phyloP scores from a whole-genome alignment of 2,113 vertebrate genomes.

The Mirza zaza region DNA sequence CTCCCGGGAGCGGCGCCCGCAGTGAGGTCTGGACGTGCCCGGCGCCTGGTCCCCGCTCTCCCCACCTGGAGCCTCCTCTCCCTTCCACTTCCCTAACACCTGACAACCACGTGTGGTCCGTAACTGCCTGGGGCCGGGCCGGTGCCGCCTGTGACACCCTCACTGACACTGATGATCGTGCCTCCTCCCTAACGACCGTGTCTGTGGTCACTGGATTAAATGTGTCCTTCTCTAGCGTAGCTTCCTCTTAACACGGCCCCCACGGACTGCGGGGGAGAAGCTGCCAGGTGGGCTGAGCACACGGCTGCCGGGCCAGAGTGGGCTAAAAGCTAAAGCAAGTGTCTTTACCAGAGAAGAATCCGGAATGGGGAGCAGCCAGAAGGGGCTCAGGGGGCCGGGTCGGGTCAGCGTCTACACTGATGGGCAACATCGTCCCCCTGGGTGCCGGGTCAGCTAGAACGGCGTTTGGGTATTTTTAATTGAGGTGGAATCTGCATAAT shows the following conservation, averaged over 20 bases:
- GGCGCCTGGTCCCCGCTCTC: neutral
- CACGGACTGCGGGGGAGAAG: too few relatives aligned
- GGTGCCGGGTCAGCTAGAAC: fast-evolving
- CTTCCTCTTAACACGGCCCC: neutral
- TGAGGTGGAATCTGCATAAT: neutral
- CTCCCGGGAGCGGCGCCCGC: conserved; percentile 76
- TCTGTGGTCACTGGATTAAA: too few relatives aligned
- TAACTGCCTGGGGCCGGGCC: fast-evolving
- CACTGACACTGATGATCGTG: too few relatives aligned
- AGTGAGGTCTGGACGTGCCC: neutral
- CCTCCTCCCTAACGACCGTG: too few relatives aligned
- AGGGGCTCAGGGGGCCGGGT: too few relatives aligned
- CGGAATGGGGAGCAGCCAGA: too few relatives aligned
- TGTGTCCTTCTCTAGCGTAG: neutral
- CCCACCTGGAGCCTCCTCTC: fast-evolving
- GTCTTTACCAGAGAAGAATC: neutral
- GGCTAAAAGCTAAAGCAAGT: too few relatives aligned
- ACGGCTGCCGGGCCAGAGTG: neutral
- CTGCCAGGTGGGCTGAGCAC: too few relatives aligned
- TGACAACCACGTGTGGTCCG: fast-evolving
- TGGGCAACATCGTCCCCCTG: fast-evolving
- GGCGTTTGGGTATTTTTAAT: neutral
- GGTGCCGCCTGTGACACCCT: too few relatives aligned
- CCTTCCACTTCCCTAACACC: neutral
- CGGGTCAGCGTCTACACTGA: too few relatives aligned